These are phyloP conservation scores for Drosophila malerkotliana DNA, from an alignment of 1,140 invertebrate genomes.

Conservation along the genomic window DNA sequence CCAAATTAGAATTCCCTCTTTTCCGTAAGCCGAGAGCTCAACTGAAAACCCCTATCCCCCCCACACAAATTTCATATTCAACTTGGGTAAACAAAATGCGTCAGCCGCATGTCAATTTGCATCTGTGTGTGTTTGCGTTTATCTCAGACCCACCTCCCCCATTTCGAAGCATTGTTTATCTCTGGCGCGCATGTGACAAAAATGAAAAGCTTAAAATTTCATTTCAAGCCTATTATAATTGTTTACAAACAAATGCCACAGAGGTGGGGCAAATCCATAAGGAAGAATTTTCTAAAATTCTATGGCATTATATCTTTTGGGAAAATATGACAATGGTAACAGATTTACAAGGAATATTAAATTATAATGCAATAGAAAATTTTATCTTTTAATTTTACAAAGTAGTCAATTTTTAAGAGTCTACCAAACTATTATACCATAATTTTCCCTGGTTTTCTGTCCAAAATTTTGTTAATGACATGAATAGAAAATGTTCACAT, in stretches of 20 bases:
- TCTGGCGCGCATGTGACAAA: constrained; percentile 45
- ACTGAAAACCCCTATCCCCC: background rate
- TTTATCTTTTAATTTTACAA: no score
- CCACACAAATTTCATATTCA: constrained; percentile 66
- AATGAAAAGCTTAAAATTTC: constrained; percentile 64
- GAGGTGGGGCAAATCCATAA: constrained; percentile 10
- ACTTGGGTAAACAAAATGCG: constrained; percentile 67
- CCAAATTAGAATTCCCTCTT: constrained; percentile 45
- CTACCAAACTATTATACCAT: no score
- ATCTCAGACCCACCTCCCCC: constrained; percentile 4
- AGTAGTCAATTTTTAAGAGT: no score
- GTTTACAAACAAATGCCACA: constrained; percentile 52
- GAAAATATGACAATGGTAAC: no score
- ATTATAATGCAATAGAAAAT: no score
- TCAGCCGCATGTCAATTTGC: constrained; percentile 66
- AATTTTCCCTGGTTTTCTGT: background rate
- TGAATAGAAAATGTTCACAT: constrained; percentile 7
- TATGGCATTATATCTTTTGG: no score
- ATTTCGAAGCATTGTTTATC: constrained; percentile 23
- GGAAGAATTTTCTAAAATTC: background rate
- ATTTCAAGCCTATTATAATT: constrained; percentile 66
- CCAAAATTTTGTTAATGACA: background rate
- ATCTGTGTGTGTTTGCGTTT: constrained; percentile 28
- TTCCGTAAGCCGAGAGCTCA: constrained; percentile 28
- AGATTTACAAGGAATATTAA: no score